Base-by-base conservation (phyloP, 2,113 vertebrate species). In the Oreochromis spilurus region DNA sequence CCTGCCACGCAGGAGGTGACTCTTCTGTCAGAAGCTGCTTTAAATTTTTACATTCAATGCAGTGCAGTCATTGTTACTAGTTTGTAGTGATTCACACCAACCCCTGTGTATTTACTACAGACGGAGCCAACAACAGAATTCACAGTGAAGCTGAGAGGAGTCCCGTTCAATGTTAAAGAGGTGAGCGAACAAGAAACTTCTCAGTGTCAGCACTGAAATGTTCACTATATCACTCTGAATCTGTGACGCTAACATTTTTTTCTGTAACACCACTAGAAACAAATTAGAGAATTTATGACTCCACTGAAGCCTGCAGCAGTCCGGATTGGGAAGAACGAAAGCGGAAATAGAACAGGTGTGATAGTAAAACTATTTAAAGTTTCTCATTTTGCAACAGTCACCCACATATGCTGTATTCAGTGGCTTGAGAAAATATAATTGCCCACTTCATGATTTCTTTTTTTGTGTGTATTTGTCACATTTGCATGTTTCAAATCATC, bases 291-390 rank as follows among this genome's bases (percentile, higher is more conserved):
- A 29, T 99, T 99, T 88, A 97, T 99, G 95, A 93, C 96, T 0
- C 98, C 99, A 2, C 94, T 98, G 93, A 98, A 97, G 62, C 98
- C 98, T 2, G 97, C 95, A 55, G 97, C 97, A 5, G 96, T 99
- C 86, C 90, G 97, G 54, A 97, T 99, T 31, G 97, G 94, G n/a
- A 97, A 93, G 85, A 97, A 97, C 0, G 21, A 92, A 17, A 96
- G 96, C 1, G 98, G 99, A 8, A 98, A 97, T 79, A 97, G 96
- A 38, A 97, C 97, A 60, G 98, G 99, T 99, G 14, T 8, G 13
- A 67, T 24, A 57, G 1, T 36, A n/a, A 26, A 79, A n/a, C 9
- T 4, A 13, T 36, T 55, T 21, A 14, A 36, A 34, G 3, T 70
- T 13, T 5, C 16, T 50, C 45, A 77, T 45, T 48, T 45, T 29